phyloP scores from a whole-genome alignment of 2,888 invertebrate genomes.

The Sycophila texana region DNA sequence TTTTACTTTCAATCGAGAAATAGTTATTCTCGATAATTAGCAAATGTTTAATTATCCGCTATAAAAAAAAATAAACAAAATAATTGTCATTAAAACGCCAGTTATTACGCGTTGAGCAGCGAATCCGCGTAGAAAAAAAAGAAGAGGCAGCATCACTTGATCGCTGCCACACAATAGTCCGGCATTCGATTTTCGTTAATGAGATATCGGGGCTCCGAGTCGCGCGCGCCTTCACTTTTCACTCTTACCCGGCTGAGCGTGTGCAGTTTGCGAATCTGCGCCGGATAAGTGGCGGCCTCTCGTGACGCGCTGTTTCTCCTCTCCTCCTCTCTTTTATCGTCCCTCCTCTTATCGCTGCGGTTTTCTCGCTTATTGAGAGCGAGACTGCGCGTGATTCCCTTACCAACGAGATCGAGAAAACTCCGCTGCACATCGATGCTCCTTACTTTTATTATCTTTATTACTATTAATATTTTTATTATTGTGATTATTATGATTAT shows the following conservation, averaged over 20 bases:
- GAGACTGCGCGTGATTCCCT: constrained; percentile 3
- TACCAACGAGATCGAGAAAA: not conserved
- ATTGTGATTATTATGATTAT: no score
- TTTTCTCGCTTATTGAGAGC: not conserved
- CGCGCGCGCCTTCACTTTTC: constrained; percentile 56
- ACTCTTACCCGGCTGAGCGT: constrained; percentile 25
- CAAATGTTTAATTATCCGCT: no score
- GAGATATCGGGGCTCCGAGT: not conserved
- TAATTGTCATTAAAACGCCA: no score
- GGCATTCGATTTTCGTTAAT: constrained; percentile 39
- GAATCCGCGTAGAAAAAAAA: no score
- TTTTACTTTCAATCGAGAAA: no score
- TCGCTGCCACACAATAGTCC: constrained; percentile 1
- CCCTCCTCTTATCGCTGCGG: not conserved
- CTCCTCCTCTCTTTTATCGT: not conserved
- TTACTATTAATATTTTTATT: no score
- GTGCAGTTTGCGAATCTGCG: constrained; percentile 34
- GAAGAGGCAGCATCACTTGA: no score
- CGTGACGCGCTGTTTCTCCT: constrained; percentile 4
- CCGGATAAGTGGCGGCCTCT: constrained; percentile 54
- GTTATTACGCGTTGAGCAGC: no score
- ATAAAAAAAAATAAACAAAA: no score
- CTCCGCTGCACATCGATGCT: no score
- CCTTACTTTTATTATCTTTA: no score
- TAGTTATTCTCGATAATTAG: no score